These are phyloP conservation scores for Spea multiplicata DNA, from an alignment of 2,113 vertebrate genomes.

Conservation along the genomic window DNA sequence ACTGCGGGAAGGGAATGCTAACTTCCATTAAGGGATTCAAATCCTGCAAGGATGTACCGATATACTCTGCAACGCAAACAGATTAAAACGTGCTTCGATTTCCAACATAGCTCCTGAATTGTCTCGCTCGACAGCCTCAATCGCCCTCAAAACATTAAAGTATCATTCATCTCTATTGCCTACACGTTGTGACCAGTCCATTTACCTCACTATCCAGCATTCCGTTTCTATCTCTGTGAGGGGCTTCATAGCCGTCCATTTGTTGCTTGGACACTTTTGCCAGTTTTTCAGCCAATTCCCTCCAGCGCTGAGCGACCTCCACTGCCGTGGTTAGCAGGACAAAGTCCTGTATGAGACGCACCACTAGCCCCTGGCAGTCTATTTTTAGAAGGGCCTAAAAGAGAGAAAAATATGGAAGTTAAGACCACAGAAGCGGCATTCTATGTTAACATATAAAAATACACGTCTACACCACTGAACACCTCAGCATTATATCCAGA, in stretches of 20 bases:
- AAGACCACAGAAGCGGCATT: no score
- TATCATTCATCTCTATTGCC: background rate
- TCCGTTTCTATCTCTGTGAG: constrained; percentile 83
- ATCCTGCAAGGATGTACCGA: no score
- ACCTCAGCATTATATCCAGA: no score
- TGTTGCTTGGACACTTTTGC: constrained; percentile 88
- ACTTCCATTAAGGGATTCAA: no score
- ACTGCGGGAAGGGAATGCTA: no score
- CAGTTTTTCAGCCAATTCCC: constrained; percentile 90
- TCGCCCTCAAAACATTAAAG: no score
- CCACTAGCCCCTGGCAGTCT: constrained; percentile 95
- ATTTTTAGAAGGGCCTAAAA: constrained; percentile 88
- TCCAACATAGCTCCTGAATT: no score
- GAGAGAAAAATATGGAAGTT: background rate
- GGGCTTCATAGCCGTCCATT: constrained; percentile 95
- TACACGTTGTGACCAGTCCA: background rate
- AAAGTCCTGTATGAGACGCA: constrained; percentile 90
- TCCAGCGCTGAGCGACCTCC: constrained; percentile 89
- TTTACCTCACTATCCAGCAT: constrained; percentile 87
- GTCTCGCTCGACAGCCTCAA: no score
- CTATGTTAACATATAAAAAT: no score
- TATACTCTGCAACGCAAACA: no score
- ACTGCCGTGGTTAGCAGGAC: constrained; percentile 93
- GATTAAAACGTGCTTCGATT: no score
- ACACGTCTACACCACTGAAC: no score